phyloP scores from a whole-genome alignment of 2,797 vertebrate species.

The Propithecus perrieri region DNA sequence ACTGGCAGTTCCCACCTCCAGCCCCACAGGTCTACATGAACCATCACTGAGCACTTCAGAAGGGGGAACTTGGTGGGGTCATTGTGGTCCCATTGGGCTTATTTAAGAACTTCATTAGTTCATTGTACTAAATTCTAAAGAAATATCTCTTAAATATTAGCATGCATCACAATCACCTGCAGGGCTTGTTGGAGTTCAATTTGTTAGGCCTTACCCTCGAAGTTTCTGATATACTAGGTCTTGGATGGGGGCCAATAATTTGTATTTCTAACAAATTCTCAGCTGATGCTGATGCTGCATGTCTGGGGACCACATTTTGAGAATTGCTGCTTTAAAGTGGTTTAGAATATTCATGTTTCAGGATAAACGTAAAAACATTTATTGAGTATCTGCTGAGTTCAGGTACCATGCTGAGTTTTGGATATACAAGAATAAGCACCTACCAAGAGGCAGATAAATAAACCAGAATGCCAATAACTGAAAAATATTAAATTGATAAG shows the following conservation, averaged over 20 bases:
- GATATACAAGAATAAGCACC: neutral
- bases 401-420: neutral
- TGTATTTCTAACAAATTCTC: neutral
- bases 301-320: neutral
- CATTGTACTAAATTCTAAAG: neutral
- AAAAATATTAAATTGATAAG: conserved; percentile 20
- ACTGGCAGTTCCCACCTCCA: neutral
- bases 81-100: neutral
- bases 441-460: conserved; percentile 34
- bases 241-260: neutral
- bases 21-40: neutral
- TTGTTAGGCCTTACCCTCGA: neutral
- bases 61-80: neutral
- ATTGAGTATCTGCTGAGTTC: neutral
- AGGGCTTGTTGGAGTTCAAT: neutral
- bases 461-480: neutral
- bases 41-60: neutral
- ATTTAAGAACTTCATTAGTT: neutral
- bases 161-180: neutral
- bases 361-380: neutral
- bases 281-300: neutral
- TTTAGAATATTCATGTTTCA: neutral
- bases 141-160: neutral
- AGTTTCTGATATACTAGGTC: neutral
- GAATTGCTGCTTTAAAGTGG: neutral